phyloP scores from a whole-genome alignment of 2,797 vertebrate genomes.

The Thaleichthys pacificus region DNA sequence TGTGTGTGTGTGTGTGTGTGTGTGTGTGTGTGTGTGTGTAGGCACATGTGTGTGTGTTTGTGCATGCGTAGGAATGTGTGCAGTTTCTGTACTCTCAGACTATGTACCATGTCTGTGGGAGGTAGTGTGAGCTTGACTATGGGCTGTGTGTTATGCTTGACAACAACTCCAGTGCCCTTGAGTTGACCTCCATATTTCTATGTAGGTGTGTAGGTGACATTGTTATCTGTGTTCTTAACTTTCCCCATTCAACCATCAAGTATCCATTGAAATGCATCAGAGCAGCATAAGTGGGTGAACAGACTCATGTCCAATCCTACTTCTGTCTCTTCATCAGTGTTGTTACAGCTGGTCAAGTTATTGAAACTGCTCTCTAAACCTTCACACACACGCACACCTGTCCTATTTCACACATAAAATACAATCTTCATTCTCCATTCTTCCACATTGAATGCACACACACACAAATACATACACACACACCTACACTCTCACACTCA shows the following conservation, averaged over 20 bases:
- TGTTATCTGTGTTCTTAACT: slow-evolving; percentile 38
- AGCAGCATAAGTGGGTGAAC: slow-evolving; percentile 55
- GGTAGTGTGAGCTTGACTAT: not conserved
- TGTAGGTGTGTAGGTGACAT: slow-evolving; percentile 45
- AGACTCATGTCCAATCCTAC: slow-evolving; percentile 43
- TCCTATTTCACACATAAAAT: not conserved
- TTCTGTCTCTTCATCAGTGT: not conserved
- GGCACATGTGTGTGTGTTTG: not conserved
- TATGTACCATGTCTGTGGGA: not conserved
- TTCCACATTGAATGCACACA: not conserved
- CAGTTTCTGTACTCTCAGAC: not conserved
- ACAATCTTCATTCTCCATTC: not conserved
- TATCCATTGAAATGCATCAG: slow-evolving; percentile 49
- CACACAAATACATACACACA: not conserved
- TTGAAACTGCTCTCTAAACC: slow-evolving; percentile 38
- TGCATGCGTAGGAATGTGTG: not conserved
- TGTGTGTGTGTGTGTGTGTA: not conserved
- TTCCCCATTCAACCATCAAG: slow-evolving; percentile 47
- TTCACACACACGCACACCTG: slow-evolving; percentile 17
- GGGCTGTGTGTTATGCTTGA: too few species aligned
- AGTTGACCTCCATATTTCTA: slow-evolving; percentile 36
- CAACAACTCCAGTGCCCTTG: slow-evolving; percentile 20
- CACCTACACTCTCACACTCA: slow-evolving; percentile 2
- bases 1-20: slow-evolving; percentile 3
- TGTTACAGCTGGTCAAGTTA: slow-evolving; percentile 39